Evolutionary conservation across 2,888 invertebrate species (phyloP).

Genomic region (Marasmarcha lunaedactyla): DNA sequence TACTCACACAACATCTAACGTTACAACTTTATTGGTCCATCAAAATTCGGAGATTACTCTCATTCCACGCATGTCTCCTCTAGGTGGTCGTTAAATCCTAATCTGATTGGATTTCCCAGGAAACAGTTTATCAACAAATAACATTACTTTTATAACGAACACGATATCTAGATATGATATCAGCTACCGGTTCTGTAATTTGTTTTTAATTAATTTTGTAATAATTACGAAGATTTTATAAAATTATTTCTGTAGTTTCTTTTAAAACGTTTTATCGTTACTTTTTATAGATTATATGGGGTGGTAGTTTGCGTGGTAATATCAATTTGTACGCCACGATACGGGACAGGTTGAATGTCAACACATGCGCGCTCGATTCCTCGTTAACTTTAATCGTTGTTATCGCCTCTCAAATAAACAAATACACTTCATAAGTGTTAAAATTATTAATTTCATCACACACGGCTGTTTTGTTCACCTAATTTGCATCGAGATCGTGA

Average conservation of each 20-base stretch:
- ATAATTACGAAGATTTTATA: neutral
- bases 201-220: conserved; percentile 8
- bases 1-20: conserved; percentile 38
- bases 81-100: conserved; percentile 24
- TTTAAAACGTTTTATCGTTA: too few relatives aligned
- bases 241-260: too few relatives aligned
- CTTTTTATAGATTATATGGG: too few relatives aligned
- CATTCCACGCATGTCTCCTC: conserved; percentile 17
- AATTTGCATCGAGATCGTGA: conserved; percentile 31
- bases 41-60: conserved; percentile 27
- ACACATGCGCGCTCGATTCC: conserved; percentile 1
- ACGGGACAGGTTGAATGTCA: too few relatives aligned
- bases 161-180: conserved; percentile 20
- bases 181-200: conserved; percentile 17
- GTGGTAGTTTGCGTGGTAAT: neutral
- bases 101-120: conserved; percentile 29
- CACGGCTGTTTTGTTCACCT: conserved; percentile 22
- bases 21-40: conserved; percentile 43
- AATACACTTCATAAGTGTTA: conserved; percentile 47
- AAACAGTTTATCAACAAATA: conserved; percentile 30
- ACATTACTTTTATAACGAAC: conserved; percentile 9
- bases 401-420: conserved; percentile 50
- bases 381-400: conserved; percentile 47
- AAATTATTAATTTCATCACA: conserved; percentile 55
- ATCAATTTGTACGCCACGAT: neutral